These are phyloP conservation scores for Tapirus indicus DNA, from an alignment of 2,797 vertebrate species.

Conservation along the genomic window DNA sequence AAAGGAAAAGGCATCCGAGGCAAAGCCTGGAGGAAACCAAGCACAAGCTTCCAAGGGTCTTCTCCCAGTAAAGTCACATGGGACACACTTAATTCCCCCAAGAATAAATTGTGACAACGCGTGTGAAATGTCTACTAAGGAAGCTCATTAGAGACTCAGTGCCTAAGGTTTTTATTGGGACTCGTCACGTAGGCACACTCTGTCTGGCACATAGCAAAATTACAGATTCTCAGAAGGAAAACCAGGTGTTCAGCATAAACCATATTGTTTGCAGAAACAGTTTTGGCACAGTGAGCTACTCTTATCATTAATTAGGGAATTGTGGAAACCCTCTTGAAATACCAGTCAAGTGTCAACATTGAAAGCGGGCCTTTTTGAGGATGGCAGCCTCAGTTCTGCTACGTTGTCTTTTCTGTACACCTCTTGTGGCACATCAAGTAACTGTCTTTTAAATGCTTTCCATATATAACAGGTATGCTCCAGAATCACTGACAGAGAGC, in stretches of 20 bases:
- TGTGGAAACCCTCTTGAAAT: conserved; percentile 22
- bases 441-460: conserved; percentile 41
- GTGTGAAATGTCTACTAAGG: background rate
- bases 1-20: background rate
- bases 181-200: background rate
- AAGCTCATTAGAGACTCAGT: background rate
- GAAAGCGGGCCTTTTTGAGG: background rate
- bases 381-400: background rate
- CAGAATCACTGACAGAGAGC: conserved; percentile 97
- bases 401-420: background rate
- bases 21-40: background rate
- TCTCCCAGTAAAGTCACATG: background rate
- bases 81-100: background rate
- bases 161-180: background rate
- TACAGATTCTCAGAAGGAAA: conserved; percentile 1
- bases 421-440: background rate
- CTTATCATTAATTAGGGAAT: background rate
- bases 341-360: background rate
- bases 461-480: conserved; percentile 94
- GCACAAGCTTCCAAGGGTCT: background rate
- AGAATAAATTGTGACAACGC: background rate
- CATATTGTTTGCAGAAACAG: background rate
- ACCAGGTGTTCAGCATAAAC: background rate
- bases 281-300: background rate
- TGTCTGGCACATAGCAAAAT: background rate